Conservation (phyloP, 2,888 invertebrate genomes). For the Quadriops clusia region DNA sequence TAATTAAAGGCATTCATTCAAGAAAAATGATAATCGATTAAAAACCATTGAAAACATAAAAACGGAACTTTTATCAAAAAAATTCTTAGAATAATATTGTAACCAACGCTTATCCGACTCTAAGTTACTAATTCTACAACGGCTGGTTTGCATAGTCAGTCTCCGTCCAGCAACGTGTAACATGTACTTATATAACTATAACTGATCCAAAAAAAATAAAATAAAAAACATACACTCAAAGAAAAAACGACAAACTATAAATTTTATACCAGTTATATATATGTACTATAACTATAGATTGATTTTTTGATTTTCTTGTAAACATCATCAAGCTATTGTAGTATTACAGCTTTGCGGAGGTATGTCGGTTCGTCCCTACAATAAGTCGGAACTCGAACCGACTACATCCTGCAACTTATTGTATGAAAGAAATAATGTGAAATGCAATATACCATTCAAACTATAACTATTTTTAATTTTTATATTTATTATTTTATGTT, state of each 20-base stretch:
- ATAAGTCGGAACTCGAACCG: too few relatives aligned
- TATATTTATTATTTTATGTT: too few relatives aligned
- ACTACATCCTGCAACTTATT: slow-evolving; percentile 15
- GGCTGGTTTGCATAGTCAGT: slow-evolving; percentile 39
- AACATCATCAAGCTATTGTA: slow-evolving; percentile 25
- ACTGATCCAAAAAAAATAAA: slow-evolving; percentile 21
- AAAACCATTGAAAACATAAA: slow-evolving; percentile 7
- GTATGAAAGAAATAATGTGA: slow-evolving; percentile 27
- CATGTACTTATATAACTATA: slow-evolving; percentile 25
- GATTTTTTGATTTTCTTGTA: slow-evolving; percentile 29
- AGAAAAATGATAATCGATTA: too few relatives aligned
- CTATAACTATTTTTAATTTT: slow-evolving; percentile 32
- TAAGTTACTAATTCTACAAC: slow-evolving; percentile 38
- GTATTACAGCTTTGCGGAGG: slow-evolving; percentile 19
- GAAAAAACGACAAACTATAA: slow-evolving; percentile 22
- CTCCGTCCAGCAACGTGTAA: slow-evolving; percentile 36
- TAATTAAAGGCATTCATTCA: too few relatives aligned
- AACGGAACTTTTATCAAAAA: slow-evolving; percentile 6
- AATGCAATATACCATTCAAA: slow-evolving; percentile 30
- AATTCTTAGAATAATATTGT: slow-evolving; percentile 17
- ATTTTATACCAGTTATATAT: slow-evolving; percentile 24
- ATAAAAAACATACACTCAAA: slow-evolving; percentile 21
- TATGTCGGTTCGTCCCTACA: slow-evolving; percentile 1
- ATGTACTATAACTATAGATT: slow-evolving; percentile 28
- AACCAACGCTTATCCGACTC: slow-evolving; percentile 34